phyloP scores from a whole-genome alignment of 2,888 invertebrate species.

The Mellilla xanthometata region DNA sequence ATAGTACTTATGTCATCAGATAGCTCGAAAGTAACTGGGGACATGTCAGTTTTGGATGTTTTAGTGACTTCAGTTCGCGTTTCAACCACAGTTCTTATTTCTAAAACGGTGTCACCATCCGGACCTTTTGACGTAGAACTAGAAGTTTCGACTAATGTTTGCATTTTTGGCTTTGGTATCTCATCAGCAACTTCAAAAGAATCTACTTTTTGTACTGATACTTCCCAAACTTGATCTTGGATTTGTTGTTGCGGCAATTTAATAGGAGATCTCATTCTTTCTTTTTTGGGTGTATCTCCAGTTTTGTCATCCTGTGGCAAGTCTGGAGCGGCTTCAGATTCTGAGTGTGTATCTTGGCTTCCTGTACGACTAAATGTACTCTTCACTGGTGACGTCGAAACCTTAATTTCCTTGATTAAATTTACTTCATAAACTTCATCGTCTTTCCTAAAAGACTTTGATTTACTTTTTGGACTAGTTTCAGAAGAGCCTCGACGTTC shows the following conservation, averaged over 20 bases:
- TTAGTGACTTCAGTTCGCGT: constrained; percentile 51
- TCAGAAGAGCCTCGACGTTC: constrained; percentile 68
- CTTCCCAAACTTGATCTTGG: constrained; percentile 74
- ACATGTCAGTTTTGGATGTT: constrained; percentile 63
- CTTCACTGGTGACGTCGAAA: constrained; percentile 75
- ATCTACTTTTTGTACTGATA: constrained; percentile 67
- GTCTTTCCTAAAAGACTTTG: constrained; percentile 76
- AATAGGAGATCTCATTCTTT: constrained; percentile 65
- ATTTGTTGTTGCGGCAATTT: constrained; percentile 71
- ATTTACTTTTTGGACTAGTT: constrained; percentile 70
- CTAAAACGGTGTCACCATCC: constrained; percentile 52
- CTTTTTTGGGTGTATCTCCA: constrained; percentile 65
- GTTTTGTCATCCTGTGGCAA: constrained; percentile 71
- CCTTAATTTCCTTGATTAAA: constrained; percentile 79
- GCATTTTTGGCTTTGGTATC: constrained; percentile 46
- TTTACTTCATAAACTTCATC: constrained; percentile 77
- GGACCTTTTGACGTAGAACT: constrained; percentile 47
- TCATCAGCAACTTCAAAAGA: constrained; percentile 63
- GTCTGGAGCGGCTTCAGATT: constrained; percentile 79
- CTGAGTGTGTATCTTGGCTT: constrained; percentile 81
- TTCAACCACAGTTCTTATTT: constrained; percentile 51
- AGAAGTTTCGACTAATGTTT: constrained; percentile 41
- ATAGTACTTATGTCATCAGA: constrained; percentile 68
- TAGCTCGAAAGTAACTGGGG: constrained; percentile 63
- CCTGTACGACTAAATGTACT: constrained; percentile 78